Percentiles rank a stretch among this genome's conserved stretches.
Conservation (phyloP, 2,113 vertebrate genomes). For the Stictonetta naevosa region DNA sequence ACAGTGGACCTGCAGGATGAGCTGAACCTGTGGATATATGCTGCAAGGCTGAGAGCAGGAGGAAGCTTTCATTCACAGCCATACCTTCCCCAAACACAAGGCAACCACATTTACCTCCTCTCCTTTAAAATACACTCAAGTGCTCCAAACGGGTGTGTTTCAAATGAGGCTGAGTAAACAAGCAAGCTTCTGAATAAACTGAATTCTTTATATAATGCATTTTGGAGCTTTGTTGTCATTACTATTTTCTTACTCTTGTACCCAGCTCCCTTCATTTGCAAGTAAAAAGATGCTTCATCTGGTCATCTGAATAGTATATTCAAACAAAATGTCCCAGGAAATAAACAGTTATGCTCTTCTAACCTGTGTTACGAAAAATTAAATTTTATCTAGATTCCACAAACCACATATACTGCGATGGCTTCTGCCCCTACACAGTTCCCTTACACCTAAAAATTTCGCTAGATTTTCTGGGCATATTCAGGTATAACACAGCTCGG, state of each 20-base stretch:
- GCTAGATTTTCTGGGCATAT: background rate
- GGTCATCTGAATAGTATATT: background rate
- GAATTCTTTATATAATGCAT: background rate
- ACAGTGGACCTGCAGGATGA: background rate
- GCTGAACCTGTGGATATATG: background rate
- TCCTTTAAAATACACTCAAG: background rate
- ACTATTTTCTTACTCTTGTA: background rate
- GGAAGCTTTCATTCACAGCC: background rate
- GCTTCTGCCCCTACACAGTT: background rate
- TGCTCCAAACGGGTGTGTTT: background rate
- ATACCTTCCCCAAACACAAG: background rate
- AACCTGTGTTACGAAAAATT: background rate
- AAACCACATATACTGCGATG: background rate
- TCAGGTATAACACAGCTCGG: background rate
- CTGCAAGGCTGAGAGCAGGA: background rate
- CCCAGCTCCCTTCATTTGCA: background rate
- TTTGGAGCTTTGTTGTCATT: background rate
- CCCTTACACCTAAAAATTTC: background rate
- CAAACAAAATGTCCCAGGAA: background rate
- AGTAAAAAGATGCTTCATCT: constrained; percentile 9
- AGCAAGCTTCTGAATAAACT: background rate
- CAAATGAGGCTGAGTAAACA: background rate
- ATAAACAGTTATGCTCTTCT: background rate
- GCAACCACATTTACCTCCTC: background rate
- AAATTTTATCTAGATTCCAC: background rate